Base-by-base conservation (phyloP, 2,888 invertebrate genomes). In the Drymonia ruficornis region DNA sequence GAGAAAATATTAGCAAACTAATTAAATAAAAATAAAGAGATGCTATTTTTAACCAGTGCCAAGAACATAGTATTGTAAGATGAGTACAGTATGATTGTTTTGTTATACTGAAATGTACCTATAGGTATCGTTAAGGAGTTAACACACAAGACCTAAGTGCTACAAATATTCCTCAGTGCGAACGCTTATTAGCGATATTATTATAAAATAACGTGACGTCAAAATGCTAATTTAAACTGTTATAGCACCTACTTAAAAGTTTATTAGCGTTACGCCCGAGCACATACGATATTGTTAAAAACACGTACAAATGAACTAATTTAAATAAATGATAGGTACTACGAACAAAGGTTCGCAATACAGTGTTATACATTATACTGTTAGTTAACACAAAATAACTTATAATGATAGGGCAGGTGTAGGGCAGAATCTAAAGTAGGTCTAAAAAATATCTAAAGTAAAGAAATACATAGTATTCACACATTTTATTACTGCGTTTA, bases 321-420 rank as follows among this genome's bases (percentile, higher is more conserved):
- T 74, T 68, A 66, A 67, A 61, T 72, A 71, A 71, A 67, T 67
- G 62, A 55, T 63, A n/a, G n/a, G n/a, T n/a, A 56, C 64, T 57
- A 50, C 16, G 62, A 66, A 55, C 50, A 56, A 65, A 44, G 49
- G 50, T 64, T 66, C 59, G 29, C 64, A 68, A 47, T 62, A 45
- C 40, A 34, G 50, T 49, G 58, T 34, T 54, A 40, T 40, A 12
- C 28, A 49, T 31, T 19, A 28, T 36, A 19, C 23, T 40, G n/a
- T 15, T 48, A 34, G 19, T 34, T 12, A 31, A 11, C n/a, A 11
- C 29, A n/a, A 16, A 46, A 29, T 28, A 45, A 16, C 15, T 16
- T 15, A 40, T 28, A 44, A 23, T 28, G 6, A 9, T 44, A 44
- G 19, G 19, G 12, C 12, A 19, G 12, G 1, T 23, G 18, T 5